A percentile compares a stretch with the other conserved stretches of the same genome.
Evolutionary conservation across 92 coral and sea anemone genomes (phyloP).

Genomic region (Epizoanthus scotinus): DNA sequence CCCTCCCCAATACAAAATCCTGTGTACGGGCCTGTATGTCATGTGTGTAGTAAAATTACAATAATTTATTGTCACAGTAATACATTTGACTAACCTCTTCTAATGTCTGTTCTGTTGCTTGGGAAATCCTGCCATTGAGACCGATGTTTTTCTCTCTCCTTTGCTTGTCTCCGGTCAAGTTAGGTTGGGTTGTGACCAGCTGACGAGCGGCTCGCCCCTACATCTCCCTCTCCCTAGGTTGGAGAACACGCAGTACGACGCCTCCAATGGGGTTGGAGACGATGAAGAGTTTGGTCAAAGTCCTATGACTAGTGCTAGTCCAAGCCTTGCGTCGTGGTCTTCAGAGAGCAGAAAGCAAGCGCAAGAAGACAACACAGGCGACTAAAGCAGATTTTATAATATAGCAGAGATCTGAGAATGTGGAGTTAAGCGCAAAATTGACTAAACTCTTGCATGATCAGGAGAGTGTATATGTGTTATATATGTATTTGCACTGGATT

Average conservation of each 20-base stretch:
- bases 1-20: too few species aligned
- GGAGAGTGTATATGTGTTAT: slow-evolving; percentile 17
- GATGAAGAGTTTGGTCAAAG: slow-evolving; percentile 43
- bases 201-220: slow-evolving; percentile 45
- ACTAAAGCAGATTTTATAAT: neutral
- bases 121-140: slow-evolving; percentile 35
- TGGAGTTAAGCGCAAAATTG: neutral
- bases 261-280: slow-evolving; percentile 43
- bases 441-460: neutral
- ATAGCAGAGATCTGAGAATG: neutral
- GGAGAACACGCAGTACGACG: slow-evolving; percentile 40
- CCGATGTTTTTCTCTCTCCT: slow-evolving; percentile 47
- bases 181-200: slow-evolving; percentile 51
- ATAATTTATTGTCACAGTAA: too few species aligned
- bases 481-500: slow-evolving; percentile 38
- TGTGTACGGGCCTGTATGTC: too few species aligned
- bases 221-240: slow-evolving; percentile 51
- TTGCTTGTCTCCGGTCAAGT: slow-evolving; percentile 51
- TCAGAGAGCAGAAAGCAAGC: slow-evolving; percentile 39
- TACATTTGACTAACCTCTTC: too few species aligned
- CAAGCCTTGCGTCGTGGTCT: slow-evolving; percentile 36
- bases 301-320: slow-evolving; percentile 40
- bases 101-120: neutral
- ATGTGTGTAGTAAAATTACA: too few species aligned
- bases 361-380: slow-evolving; percentile 36